Evolutionary conservation across 2,888 invertebrate genomes (phyloP), one percentile per base, ranked within the genome.

Genomic region (Rhaphigaster nebulosa): DNA sequence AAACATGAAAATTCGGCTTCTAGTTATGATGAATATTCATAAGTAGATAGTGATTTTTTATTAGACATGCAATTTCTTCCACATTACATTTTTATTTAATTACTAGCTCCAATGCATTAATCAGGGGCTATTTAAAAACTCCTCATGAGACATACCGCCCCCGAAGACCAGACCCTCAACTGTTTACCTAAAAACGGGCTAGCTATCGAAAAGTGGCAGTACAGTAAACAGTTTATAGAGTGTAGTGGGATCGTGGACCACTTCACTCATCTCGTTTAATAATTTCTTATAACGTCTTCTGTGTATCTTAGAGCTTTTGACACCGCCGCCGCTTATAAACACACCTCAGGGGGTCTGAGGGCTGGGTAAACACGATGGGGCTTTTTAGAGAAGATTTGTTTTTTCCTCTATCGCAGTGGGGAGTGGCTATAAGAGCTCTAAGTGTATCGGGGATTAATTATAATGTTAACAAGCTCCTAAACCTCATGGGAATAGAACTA

Each of bases 271-370:
- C 84, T 84, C 84, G 3, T 50, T 45, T 84, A 84, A 84, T 84
- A 84, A 84, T 84, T 84, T 84, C 84, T 84, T 84, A 84, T 84
- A 84, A n/a, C 45, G 41, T 84, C n/a, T 84, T 45, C 84, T 84
- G 84, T 84, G 84, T 84, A 84, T 84, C 84, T 84, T 84, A 45
- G n/a, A 6, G 84, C 84, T 84, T 84, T 84, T 84, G 84, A 84
- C 84, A 84, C 84, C 84, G 26, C 23, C 20, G 80, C 76, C 80
- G 80, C 26, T 26, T n/a, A 84, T 84, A 84, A 84, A 84, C 84
- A 84, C 84, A 45, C 84, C 84, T 84, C 84, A 50, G 84, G 84
- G 45, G 84, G 41, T n/a, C 80, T 18, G 41, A 84, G 45, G 84
- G n/a, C 84, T 84, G 84, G 84, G n/a, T 84, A 84, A 84, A 84